Conservation (phyloP, 1,140 invertebrate genomes). For the Drosophila erecta region DNA sequence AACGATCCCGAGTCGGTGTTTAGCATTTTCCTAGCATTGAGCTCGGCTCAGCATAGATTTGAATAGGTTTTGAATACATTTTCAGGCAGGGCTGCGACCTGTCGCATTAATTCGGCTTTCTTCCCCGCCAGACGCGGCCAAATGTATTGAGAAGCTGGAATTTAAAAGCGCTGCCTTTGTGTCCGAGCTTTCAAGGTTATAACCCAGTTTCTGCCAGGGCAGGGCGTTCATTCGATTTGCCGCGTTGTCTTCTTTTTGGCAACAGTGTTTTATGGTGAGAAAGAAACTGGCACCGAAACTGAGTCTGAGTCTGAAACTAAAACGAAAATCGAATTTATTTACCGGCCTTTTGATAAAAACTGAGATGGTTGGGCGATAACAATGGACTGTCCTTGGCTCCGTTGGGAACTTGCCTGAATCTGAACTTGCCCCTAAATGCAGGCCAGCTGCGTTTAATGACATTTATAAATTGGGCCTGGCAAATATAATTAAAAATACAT, state of each 20-base stretch:
- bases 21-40: constrained; percentile 64
- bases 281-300: constrained; percentile 31
- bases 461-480: constrained; percentile 56
- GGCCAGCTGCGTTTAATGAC: constrained; percentile 57
- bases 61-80: constrained; percentile 61
- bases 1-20: constrained; percentile 40
- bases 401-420: no score
- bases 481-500: constrained; percentile 75
- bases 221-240: constrained; percentile 36
- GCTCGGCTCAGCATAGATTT: constrained; percentile 64
- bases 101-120: constrained; percentile 56
- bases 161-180: constrained; percentile 68
- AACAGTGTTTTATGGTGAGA: constrained; percentile 73
- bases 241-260: constrained; percentile 24
- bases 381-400: constrained; percentile 61
- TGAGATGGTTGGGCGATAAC: constrained; percentile 58
- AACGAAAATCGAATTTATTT: constrained; percentile 62
- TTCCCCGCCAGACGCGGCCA: constrained; percentile 39
- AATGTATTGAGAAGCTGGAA: constrained; percentile 75
- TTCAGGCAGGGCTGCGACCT: constrained; percentile 26
- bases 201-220: constrained; percentile 70
- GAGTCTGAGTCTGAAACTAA: constrained; percentile 30
- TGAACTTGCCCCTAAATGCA: constrained; percentile 52
- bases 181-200: constrained; percentile 70
- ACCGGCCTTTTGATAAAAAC: constrained; percentile 55